Conservation (phyloP, 2,797 vertebrate genomes). For the Tenualosa ilisha region DNA sequence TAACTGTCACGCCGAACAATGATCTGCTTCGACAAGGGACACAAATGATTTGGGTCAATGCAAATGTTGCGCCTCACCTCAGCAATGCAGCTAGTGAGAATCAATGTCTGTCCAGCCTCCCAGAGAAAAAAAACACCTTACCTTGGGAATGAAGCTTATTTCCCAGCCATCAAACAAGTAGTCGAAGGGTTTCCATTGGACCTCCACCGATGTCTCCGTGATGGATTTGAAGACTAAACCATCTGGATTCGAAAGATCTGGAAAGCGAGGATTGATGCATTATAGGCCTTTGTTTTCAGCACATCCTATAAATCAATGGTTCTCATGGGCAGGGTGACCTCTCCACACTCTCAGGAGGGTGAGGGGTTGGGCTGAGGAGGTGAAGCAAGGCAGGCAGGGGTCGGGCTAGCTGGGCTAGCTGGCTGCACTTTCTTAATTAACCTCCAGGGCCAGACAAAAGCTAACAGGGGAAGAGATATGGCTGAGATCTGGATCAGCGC, state of each 20-base stretch:
- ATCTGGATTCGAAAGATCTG: slow-evolving; percentile 91
- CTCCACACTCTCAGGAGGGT: background rate
- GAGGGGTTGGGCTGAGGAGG: background rate
- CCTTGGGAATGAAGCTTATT: slow-evolving; percentile 98
- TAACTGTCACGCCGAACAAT: background rate
- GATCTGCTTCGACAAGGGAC: background rate
- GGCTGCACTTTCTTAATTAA: background rate
- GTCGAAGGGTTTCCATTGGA: slow-evolving; percentile 94
- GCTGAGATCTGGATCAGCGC: background rate
- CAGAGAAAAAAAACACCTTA: slow-evolving; percentile 47
- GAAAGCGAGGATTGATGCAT: slow-evolving; percentile 64
- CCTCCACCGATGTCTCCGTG: slow-evolving; percentile 94
- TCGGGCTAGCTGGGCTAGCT: background rate
- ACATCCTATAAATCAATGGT: slow-evolving; percentile 65
- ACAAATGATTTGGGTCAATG: slow-evolving; percentile 11
- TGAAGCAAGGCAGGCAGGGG: background rate
- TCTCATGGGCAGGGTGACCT: slow-evolving; percentile 36
- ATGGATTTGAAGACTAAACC: slow-evolving; percentile 94
- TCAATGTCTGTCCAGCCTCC: slow-evolving; percentile 14
- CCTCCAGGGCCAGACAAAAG: background rate
- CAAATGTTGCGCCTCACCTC: slow-evolving; percentile 16
- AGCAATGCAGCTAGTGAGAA: slow-evolving; percentile 16
- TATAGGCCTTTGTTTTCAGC: slow-evolving; percentile 62
- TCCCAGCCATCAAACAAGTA: slow-evolving; percentile 97
- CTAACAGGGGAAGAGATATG: background rate